Percentiles rank a stretch among this genome's conserved stretches.
Conservation (phyloP, 2,888 invertebrate species). For the Encarsia formosa region DNA sequence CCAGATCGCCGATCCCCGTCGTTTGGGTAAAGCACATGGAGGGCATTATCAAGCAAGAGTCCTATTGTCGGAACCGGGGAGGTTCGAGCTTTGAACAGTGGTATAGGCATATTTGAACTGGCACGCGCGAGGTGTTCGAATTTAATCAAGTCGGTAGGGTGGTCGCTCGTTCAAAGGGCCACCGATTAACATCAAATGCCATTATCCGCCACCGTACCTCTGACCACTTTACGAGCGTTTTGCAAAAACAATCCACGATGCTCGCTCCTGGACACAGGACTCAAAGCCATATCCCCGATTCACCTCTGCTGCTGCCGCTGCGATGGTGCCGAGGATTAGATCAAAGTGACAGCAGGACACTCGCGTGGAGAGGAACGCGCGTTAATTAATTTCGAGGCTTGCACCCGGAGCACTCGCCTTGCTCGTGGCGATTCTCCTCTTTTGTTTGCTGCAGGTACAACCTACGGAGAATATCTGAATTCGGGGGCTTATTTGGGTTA, state of each 20-base stretch:
- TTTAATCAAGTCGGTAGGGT: slow-evolving; percentile 51
- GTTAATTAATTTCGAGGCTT: slow-evolving; percentile 18
- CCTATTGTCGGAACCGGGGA: slow-evolving; percentile 43
- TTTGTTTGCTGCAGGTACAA: slow-evolving; percentile 2
- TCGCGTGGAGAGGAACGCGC: slow-evolving; percentile 8
- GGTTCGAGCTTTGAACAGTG: slow-evolving; percentile 41
- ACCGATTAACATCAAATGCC: slow-evolving; percentile 46
- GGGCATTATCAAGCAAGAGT: slow-evolving; percentile 49
- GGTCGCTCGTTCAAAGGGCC: slow-evolving; percentile 40
- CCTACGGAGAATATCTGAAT: too few species aligned
- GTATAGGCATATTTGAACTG: slow-evolving; percentile 50
- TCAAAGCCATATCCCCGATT: too few species aligned
- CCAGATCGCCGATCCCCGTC: slow-evolving; percentile 37
- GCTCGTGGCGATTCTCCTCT: slow-evolving; percentile 4
- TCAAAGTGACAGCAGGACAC: slow-evolving; percentile 17
- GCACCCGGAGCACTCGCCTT: not conserved
- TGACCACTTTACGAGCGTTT: not conserved
- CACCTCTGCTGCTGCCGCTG: not conserved
- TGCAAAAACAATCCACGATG: slow-evolving; percentile 26
- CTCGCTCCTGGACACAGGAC: too few species aligned
- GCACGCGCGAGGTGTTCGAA: slow-evolving; percentile 46
- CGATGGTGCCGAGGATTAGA: slow-evolving; percentile 5
- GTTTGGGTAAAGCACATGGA: too few species aligned
- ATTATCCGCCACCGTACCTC: slow-evolving; percentile 30
- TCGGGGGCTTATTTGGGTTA: too few species aligned